Conservation (phyloP, 2,797 vertebrate genomes). For the Coluber constrictor region DNA sequence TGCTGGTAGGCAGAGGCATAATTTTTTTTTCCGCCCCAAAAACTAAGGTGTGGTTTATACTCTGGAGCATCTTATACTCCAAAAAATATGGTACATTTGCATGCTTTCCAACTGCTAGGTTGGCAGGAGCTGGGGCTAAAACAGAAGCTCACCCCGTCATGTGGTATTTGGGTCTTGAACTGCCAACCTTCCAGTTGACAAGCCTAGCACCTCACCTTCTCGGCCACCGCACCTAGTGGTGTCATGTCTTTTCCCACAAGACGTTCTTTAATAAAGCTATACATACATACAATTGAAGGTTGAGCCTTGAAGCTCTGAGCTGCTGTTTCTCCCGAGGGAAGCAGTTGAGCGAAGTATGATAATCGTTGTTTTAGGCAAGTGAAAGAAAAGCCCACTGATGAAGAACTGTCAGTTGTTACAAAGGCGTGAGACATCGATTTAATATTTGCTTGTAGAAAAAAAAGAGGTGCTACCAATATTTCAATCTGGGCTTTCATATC, state of each 20-base stretch:
- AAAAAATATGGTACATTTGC: no score
- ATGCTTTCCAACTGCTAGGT: no score
- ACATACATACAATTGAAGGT: background rate
- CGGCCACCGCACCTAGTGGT: no score
- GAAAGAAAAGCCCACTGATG: background rate
- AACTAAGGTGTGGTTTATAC: no score
- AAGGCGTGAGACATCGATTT: background rate
- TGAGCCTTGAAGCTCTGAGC: background rate
- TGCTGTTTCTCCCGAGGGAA: background rate
- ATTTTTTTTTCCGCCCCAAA: no score
- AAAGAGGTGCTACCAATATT: background rate
- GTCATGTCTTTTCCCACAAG: background rate
- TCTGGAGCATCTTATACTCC: no score
- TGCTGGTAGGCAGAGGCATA: no score
- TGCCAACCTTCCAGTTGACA: background rate
- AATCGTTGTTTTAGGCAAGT: background rate
- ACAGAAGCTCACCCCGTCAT: background rate
- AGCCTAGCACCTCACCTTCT: no score
- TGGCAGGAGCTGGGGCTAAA: no score
- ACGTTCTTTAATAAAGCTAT: background rate
- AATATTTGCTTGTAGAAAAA: background rate
- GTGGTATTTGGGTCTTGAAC: background rate
- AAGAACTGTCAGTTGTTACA: background rate
- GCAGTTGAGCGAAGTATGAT: background rate
- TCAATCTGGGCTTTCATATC: background rate